These are phyloP conservation scores for Spodoptera picta DNA, from an alignment of 2,888 invertebrate genomes.

Conservation along the genomic window DNA sequence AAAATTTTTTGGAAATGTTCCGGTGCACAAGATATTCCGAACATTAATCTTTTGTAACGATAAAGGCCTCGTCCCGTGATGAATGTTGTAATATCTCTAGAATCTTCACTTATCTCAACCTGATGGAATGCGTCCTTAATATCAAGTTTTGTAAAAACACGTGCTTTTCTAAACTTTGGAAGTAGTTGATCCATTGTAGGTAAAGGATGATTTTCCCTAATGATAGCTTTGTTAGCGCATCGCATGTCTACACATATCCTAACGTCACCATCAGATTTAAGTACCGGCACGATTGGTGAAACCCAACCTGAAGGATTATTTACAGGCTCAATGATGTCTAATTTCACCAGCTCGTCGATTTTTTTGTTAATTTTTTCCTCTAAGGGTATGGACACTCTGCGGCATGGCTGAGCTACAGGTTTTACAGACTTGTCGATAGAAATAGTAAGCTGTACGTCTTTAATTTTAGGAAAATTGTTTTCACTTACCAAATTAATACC, in stretches of 20 bases:
- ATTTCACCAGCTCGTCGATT: constrained; percentile 42
- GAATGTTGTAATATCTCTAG: constrained; percentile 14
- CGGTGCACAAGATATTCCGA: constrained; percentile 29
- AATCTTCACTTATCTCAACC: constrained; percentile 16
- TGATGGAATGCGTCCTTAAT: constrained; percentile 35
- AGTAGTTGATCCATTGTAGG: constrained; percentile 55
- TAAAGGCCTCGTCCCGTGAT: constrained; percentile 8
- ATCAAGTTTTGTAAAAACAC: constrained; percentile 28
- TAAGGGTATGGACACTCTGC: constrained; percentile 28
- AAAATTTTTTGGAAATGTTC: constrained; percentile 8
- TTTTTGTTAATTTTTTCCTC: constrained; percentile 44
- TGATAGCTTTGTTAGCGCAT: constrained; percentile 57
- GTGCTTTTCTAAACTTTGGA: constrained; percentile 22
- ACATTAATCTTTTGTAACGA: constrained; percentile 28
- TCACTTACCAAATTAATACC: constrained; percentile 16
- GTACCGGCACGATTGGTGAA: constrained; percentile 52
- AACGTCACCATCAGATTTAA: constrained; percentile 53
- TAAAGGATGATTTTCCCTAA: constrained; percentile 55
- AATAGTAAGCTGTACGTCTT: constrained; percentile 25
- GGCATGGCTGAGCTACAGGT: constrained; percentile 29
- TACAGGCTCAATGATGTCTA: constrained; percentile 52
- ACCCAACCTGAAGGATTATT: constrained; percentile 44
- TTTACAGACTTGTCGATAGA: constrained; percentile 21
- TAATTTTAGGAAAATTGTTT: constrained; percentile 53
- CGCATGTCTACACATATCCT: constrained; percentile 56